These are phyloP conservation scores for Axinella damicornis DNA, from an alignment of 37 sponge, comb jelly and placozoan species.

Conservation along the genomic window DNA sequence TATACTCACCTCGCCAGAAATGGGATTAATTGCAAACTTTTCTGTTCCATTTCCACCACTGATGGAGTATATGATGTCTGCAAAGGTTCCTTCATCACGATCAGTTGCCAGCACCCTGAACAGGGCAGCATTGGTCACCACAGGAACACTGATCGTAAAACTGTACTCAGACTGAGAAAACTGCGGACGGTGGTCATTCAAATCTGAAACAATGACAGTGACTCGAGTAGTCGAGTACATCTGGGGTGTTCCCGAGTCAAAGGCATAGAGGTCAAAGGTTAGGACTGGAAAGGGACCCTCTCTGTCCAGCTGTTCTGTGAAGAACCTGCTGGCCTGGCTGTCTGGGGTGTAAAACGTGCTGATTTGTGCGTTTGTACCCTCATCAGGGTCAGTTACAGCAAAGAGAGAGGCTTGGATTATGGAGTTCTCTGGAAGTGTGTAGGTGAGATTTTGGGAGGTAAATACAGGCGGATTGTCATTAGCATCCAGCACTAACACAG, in stretches of 20 bases:
- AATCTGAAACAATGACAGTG: constrained; percentile 38
- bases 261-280: constrained; percentile 32
- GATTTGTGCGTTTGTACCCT: constrained; percentile 44
- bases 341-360: constrained; percentile 31
- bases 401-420: neutral
- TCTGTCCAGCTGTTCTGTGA: constrained; percentile 48
- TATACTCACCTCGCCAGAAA: constrained; percentile 69
- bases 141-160: constrained; percentile 51
- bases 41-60: constrained; percentile 33
- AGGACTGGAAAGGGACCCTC: constrained; percentile 10
- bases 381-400: constrained; percentile 45
- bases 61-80: constrained; percentile 29
- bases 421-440: constrained; percentile 49
- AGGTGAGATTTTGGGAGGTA: neutral
- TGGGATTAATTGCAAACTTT: constrained; percentile 27
- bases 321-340: constrained; percentile 28
- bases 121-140: neutral
- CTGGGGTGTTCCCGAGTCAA: constrained; percentile 52
- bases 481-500: constrained; percentile 45
- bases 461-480: constrained; percentile 74
- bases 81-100: constrained; percentile 46
- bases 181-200: constrained; percentile 66
- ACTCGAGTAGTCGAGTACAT: constrained; percentile 30
- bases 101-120: constrained; percentile 58
- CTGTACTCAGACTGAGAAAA: constrained; percentile 34